A percentile compares a stretch with the other conserved stretches of the same genome.
These are phyloP conservation scores for Pomacea canaliculata DNA, from an alignment of 2,888 invertebrate species.

Conservation along the genomic window DNA sequence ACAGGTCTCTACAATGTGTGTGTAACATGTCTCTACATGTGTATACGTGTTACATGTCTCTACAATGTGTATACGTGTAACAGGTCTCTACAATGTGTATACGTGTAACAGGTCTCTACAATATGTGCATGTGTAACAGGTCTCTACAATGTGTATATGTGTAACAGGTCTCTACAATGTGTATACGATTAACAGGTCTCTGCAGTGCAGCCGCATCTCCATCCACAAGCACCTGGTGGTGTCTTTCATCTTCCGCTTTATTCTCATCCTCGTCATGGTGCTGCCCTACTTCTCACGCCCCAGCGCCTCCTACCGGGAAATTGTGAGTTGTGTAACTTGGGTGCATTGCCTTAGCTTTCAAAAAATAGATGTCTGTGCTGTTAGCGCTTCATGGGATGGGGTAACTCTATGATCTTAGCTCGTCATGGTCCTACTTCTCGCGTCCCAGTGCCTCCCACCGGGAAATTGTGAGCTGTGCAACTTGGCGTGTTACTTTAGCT, in stretches of 20 bases:
- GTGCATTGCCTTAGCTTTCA: not conserved
- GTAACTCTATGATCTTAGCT: constrained; percentile 37
- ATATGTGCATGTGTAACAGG: constrained; percentile 9
- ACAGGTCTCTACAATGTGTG: no score
- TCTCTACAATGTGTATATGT: no score
- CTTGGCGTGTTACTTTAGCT: not conserved
- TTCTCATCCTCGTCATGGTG: constrained; percentile 69
- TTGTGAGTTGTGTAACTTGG: constrained; percentile 60
- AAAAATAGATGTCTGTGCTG: not conserved
- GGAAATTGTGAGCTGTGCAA: constrained; percentile 64
- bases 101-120: no score
- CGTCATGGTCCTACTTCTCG: constrained; percentile 69
- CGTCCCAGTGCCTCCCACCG: constrained; percentile 61
- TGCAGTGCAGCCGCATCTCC: constrained; percentile 69
- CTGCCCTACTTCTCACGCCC: constrained; percentile 69
- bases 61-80: no score
- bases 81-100: no score
- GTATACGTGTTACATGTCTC: no score
- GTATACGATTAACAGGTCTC: constrained; percentile 58
- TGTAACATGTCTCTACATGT: no score
- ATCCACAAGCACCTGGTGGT: constrained; percentile 71
- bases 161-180: no score
- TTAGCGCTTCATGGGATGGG: not conserved
- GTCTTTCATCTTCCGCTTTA: constrained; percentile 70
- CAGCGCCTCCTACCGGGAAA: constrained; percentile 62